These are phyloP conservation scores for Hanleya hanleyi DNA, from an alignment of 2,888 invertebrate species.

Conservation along the genomic window DNA sequence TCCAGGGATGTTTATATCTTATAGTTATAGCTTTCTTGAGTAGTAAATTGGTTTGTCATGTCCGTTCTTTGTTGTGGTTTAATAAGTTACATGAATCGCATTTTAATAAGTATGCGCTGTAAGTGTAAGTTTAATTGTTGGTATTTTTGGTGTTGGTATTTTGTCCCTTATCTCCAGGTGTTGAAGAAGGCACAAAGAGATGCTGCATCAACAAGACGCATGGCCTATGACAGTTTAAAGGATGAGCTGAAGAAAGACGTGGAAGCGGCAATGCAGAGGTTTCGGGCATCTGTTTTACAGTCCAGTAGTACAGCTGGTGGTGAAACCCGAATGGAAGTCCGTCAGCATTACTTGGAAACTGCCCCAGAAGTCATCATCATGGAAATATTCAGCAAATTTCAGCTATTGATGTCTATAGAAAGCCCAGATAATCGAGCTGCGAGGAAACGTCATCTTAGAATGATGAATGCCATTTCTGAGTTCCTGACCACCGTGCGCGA, in stretches of 20 bases:
- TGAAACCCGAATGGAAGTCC: slow-evolving; percentile 41
- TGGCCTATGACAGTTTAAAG: slow-evolving; percentile 44
- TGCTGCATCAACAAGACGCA: slow-evolving; percentile 42
- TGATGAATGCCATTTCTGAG: slow-evolving; percentile 27
- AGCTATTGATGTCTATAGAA: slow-evolving; percentile 32
- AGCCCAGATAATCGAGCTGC: slow-evolving; percentile 17
- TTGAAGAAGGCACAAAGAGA: slow-evolving; percentile 69
- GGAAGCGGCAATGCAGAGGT: slow-evolving; percentile 48
- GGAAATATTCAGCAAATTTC: slow-evolving; percentile 56
- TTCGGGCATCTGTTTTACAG: slow-evolving; percentile 50
- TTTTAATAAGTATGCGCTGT: too few species aligned
- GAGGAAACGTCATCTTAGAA: slow-evolving; percentile 17
- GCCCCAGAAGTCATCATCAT: slow-evolving; percentile 50
- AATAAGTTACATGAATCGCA: too few species aligned
- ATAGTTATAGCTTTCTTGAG: too few species aligned
- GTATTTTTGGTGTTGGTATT: too few species aligned
- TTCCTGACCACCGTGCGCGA: slow-evolving; percentile 42
- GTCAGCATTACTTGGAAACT: slow-evolving; percentile 54
- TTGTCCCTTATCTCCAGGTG: slow-evolving; percentile 54
- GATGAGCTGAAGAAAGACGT: slow-evolving; percentile 49
- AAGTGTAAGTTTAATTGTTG: too few species aligned
- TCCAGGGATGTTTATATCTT: too few species aligned
- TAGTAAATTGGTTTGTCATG: too few species aligned
- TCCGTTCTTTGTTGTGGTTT: too few species aligned
- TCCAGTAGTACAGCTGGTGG: slow-evolving; percentile 21